These are phyloP conservation scores for Leucoraja erinaceus DNA, from an alignment of 2,113 vertebrate species.

Conservation along the genomic window DNA sequence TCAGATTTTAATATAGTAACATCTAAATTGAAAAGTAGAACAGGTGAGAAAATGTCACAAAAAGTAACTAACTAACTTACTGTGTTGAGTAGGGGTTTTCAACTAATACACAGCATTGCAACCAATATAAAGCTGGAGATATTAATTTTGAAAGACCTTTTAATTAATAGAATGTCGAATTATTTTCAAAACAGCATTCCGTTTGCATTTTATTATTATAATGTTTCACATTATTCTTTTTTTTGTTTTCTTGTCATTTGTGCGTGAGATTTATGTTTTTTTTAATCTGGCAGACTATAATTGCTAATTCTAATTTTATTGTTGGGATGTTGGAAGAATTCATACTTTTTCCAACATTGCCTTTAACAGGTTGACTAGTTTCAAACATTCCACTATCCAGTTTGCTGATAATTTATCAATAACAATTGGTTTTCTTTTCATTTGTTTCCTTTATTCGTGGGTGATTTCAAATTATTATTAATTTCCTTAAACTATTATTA, in stretches of 20 bases:
- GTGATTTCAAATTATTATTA: neutral
- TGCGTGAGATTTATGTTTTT: neutral
- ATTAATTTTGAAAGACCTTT: neutral
- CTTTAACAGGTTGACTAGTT: neutral
- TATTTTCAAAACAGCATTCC: neutral
- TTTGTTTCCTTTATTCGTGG: neutral
- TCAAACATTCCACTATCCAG: neutral
- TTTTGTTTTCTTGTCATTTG: neutral
- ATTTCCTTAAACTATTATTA: neutral
- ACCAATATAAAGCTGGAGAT: neutral
- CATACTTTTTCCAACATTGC: neutral
- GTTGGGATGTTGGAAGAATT: neutral
- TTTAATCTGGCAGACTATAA: neutral
- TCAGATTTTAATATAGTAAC: conserved; percentile 76
- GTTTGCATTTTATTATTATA: neutral
- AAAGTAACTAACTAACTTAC: conserved; percentile 22
- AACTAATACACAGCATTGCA: neutral
- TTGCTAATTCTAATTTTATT: neutral
- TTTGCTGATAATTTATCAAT: neutral
- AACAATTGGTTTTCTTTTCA: neutral
- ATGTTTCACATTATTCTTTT: neutral
- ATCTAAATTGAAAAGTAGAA: conserved; percentile 67
- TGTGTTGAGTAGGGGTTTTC: neutral
- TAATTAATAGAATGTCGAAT: neutral
- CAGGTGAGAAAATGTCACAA: conserved; percentile 61